phyloP scores from a whole-genome alignment of 2,113 vertebrate species.

The Chlorodrepanis virens region DNA sequence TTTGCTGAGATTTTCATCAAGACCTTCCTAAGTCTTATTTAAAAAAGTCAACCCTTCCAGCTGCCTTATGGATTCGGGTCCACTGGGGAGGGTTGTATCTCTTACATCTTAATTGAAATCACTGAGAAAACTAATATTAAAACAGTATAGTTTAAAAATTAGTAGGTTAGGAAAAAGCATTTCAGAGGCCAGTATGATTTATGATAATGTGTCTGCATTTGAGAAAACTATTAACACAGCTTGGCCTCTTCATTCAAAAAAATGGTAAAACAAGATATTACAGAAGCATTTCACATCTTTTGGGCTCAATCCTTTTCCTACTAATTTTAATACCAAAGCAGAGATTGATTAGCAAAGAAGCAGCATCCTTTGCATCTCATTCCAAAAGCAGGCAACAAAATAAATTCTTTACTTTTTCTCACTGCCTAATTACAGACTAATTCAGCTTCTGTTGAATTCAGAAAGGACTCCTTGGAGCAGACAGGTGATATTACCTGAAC shows the following conservation, averaged over 20 bases:
- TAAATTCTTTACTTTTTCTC: neutral
- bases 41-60: conserved; percentile 2
- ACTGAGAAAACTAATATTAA: conserved; percentile 20
- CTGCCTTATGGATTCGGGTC: neutral
- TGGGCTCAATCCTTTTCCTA: neutral
- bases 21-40: neutral
- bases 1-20: conserved; percentile 31
- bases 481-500: neutral
- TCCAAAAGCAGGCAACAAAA: neutral
- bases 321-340: neutral
- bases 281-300: neutral
- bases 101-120: neutral
- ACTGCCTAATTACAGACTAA: neutral
- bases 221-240: neutral
- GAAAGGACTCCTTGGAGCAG: neutral
- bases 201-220: neutral
- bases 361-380: neutral
- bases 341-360: neutral
- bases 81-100: neutral
- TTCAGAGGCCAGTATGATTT: conserved; percentile 2
- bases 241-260: neutral
- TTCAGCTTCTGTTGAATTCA: neutral
- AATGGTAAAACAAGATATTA: neutral
- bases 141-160: neutral
- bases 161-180: neutral